phyloP scores from a whole-genome alignment of 2,888 invertebrate genomes.

The Dryomyza anilis region DNA sequence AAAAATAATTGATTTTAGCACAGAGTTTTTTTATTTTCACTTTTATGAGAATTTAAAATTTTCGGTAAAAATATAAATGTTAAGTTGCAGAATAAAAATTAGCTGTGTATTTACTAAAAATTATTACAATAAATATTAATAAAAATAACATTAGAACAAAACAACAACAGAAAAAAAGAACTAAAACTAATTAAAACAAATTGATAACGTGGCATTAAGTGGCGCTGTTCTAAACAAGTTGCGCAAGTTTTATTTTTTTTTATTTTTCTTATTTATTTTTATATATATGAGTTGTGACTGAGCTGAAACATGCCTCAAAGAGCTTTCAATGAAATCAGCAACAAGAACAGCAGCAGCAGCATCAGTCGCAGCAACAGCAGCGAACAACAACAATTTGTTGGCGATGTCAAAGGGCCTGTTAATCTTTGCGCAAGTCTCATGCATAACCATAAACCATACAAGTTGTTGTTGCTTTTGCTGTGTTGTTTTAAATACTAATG shows the following conservation, averaged over 20 bases:
- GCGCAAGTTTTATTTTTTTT: slow-evolving; percentile 4
- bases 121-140: background rate
- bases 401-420: slow-evolving; percentile 50
- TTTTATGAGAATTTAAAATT: background rate
- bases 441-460: background rate
- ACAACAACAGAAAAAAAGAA: background rate
- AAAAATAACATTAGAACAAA: background rate
- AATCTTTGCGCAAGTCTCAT: slow-evolving; percentile 37
- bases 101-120: no score
- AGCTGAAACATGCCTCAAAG: slow-evolving; percentile 6
- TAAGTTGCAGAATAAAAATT: no score
- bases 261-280: slow-evolving; percentile 9
- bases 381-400: slow-evolving; percentile 37
- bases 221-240: background rate
- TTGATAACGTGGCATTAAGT: no score
- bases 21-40: no score
- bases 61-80: no score
- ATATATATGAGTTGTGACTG: background rate
- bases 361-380: background rate
- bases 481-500: background rate
- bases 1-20: background rate
- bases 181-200: background rate
- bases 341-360: slow-evolving; percentile 7
- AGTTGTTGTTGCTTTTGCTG: slow-evolving; percentile 18
- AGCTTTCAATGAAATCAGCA: slow-evolving; percentile 6